Base-by-base conservation (phyloP, 2,888 invertebrate genomes). In the Andrena camellia region DNA sequence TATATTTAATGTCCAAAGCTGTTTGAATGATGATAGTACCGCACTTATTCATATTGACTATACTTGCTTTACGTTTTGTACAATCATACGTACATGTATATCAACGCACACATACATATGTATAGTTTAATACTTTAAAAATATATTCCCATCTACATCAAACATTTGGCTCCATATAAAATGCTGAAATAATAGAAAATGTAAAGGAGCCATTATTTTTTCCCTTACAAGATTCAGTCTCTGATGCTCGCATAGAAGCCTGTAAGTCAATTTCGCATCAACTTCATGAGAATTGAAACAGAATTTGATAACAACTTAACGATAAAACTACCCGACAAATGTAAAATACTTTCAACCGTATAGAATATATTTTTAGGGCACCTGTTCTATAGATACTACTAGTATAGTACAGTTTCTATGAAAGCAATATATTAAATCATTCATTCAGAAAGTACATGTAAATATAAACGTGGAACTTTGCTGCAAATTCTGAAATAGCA, bases 171-270 rank as follows among this genome's bases (percentile, higher is more conserved):
- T 80, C 82, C 64, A 81, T 88, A 89, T 81, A 89, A 88, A 88
- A 88, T 88, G 84, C 78, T 86, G 79, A 88, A 84, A 81, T 81
- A 86, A 83, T 88, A 84, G 84, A 89, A 88, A 85, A 79, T 83
- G 89, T 81, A 84, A 88, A 83, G 84, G 83, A 66, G 57, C 42
- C 42, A 17, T 42, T 35, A 59, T 59, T 76, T 64, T 77, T 64
- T 81, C 23, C 85, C 74, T 87, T 85, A 88, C 81, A 78, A 66
- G 78, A 81, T 83, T 88, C 90, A 89, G 88, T 88, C 90, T 88
- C 88, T 88, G 85, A 78, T 80, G 70, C 69, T 85, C 62, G 77
- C 77, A 62, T 83, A 81, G 83, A 81, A 83, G 84, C 81, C 66
- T 75, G 59, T 81, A 81, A 68, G 68, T 74, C 79, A 81, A 72